phyloP scores from a whole-genome alignment of 2,797 vertebrate genomes.

The Sternarchorhynchus goeldii region DNA sequence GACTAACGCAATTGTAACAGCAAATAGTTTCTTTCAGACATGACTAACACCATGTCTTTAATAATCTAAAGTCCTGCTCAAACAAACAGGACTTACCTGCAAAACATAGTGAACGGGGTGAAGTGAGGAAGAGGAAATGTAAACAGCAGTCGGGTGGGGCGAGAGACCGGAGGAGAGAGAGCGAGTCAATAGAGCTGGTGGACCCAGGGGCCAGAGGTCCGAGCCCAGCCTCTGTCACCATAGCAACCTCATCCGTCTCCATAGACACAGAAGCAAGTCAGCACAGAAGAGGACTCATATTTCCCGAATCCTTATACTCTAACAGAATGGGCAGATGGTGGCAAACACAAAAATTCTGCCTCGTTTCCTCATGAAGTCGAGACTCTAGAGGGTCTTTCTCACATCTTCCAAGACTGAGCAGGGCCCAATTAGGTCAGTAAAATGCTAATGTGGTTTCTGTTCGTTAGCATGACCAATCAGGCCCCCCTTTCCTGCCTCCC shows the following conservation, averaged over 20 bases:
- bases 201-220: constrained; percentile 32
- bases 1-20: neutral
- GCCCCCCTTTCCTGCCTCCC: neutral
- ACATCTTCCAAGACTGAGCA: neutral
- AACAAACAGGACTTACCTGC: too few species aligned
- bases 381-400: neutral
- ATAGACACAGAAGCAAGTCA: constrained; percentile 3
- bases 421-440: neutral
- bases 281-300: neutral
- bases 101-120: too few species aligned
- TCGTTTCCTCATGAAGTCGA: neutral
- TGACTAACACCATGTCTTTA: constrained; percentile 5
- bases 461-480: neutral
- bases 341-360: neutral
- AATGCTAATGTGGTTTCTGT: neutral
- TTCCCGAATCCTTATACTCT: neutral
- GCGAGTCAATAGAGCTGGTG: constrained; percentile 7
- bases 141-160: neutral
- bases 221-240: constrained; percentile 20
- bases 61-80: neutral
- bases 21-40: constrained; percentile 7
- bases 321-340: neutral
- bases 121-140: too few species aligned
- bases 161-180: constrained; percentile 6
- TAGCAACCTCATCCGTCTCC: constrained; percentile 23